Conservation (phyloP, 1,140 invertebrate genomes). For the Araneus ventricosus region DNA sequence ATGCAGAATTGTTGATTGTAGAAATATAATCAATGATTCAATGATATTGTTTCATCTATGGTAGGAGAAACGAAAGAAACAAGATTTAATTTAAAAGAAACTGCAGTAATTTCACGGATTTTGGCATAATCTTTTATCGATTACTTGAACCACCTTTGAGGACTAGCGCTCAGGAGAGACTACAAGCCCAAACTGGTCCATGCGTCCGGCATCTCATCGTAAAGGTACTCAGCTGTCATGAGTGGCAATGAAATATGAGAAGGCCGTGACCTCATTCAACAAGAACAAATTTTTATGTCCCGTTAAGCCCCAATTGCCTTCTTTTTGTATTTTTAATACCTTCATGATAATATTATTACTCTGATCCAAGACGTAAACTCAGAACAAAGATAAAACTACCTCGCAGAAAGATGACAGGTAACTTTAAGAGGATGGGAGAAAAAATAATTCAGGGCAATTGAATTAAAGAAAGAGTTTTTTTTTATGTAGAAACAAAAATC, state of each 20-base stretch:
- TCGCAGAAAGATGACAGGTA: not conserved
- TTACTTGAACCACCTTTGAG: not conserved
- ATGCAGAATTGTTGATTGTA: no score
- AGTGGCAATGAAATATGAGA: slow-evolving; percentile 13
- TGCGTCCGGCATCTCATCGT: not conserved
- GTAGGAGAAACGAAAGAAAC: no score
- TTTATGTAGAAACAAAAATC: not conserved
- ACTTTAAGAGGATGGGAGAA: not conserved
- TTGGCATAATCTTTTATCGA: no score
- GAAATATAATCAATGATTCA: no score
- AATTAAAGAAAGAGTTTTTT: not conserved
- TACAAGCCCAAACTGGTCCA: not conserved
- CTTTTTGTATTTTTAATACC: slow-evolving; percentile 31
- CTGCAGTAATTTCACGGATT: no score
- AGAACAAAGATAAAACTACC: not conserved
- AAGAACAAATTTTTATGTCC: slow-evolving; percentile 40
- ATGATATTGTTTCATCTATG: no score
- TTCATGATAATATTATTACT: slow-evolving; percentile 35
- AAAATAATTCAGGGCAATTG: not conserved
- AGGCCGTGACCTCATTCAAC: slow-evolving; percentile 3
- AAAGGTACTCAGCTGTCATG: slow-evolving; percentile 21
- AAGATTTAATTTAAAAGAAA: no score
- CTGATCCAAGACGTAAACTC: not conserved
- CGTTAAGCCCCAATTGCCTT: slow-evolving; percentile 24
- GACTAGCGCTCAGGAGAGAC: not conserved